Conservation (phyloP, 2,113 vertebrate genomes). For the Paedocypris sp. region DNA sequence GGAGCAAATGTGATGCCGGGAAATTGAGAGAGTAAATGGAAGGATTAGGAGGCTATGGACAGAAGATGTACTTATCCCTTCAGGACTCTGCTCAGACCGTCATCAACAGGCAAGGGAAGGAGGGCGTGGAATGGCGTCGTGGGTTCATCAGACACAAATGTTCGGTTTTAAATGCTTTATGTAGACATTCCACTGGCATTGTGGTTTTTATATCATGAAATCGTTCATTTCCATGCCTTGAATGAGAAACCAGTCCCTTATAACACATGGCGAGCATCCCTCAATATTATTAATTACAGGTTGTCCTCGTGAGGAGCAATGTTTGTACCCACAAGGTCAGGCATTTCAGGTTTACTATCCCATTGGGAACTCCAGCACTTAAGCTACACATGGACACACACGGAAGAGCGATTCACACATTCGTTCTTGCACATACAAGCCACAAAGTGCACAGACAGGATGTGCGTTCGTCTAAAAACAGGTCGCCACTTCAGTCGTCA, state of each 20-base stretch:
- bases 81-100: conserved; percentile 2
- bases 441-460: neutral
- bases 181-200: too few relatives aligned
- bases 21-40: conserved; percentile 4
- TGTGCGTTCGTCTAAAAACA: neutral
- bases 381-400: neutral
- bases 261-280: too few relatives aligned
- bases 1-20: neutral
- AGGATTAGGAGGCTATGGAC: neutral
- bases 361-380: neutral
- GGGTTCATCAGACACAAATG: too few relatives aligned
- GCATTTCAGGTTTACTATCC: too few relatives aligned
- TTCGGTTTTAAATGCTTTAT: too few relatives aligned
- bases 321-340: too few relatives aligned
- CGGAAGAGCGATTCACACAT: neutral
- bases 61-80: conserved; percentile 10
- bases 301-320: too few relatives aligned
- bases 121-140: too few relatives aligned
- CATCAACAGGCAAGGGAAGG: neutral
- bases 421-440: neutral
- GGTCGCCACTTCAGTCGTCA: neutral
- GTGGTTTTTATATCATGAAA: too few relatives aligned
- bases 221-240: too few relatives aligned
- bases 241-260: too few relatives aligned
- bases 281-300: too few relatives aligned